Percentiles rank a stretch among this genome's conserved stretches.
phyloP scores from a whole-genome alignment of 1,140 invertebrate genomes.

The Procambarus virginalis region DNA sequence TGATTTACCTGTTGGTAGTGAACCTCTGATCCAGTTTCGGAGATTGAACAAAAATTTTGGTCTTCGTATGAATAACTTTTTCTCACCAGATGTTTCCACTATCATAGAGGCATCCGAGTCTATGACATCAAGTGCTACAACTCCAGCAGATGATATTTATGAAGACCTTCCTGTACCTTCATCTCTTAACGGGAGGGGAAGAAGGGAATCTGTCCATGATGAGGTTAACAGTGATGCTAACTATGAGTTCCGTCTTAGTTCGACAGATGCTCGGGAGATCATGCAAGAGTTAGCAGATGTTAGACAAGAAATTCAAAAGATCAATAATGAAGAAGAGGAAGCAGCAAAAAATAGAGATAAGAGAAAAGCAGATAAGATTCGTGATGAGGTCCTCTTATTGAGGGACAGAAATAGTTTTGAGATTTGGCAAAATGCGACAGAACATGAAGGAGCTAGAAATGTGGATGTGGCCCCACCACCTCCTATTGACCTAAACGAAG shows the following conservation, averaged over 20 bases:
- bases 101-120: slow-evolving; percentile 73
- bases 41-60: slow-evolving; percentile 71
- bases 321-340: slow-evolving; percentile 63
- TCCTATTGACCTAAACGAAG: slow-evolving; percentile 48
- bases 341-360: slow-evolving; percentile 47
- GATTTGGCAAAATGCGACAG: slow-evolving; percentile 35
- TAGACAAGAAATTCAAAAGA: slow-evolving; percentile 58
- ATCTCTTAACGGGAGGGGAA: slow-evolving; percentile 11
- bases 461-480: slow-evolving; percentile 13
- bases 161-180: slow-evolving; percentile 51
- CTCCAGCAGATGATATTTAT: slow-evolving; percentile 71
- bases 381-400: slow-evolving; percentile 39
- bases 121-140: slow-evolving; percentile 71
- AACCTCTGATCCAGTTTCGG: slow-evolving; percentile 52
- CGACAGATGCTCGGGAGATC: slow-evolving; percentile 54
- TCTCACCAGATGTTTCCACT: slow-evolving; percentile 73
- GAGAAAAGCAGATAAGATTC: slow-evolving; percentile 55
- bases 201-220: slow-evolving; percentile 40
- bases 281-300: slow-evolving; percentile 66
- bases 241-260: slow-evolving; percentile 48
- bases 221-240: slow-evolving; percentile 51
- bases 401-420: slow-evolving; percentile 50
- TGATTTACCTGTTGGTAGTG: background rate
- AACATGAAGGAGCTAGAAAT: slow-evolving; percentile 1
- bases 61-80: slow-evolving; percentile 71